Conservation (phyloP, 2,113 vertebrate species). For the Zootoca vivipara region DNA sequence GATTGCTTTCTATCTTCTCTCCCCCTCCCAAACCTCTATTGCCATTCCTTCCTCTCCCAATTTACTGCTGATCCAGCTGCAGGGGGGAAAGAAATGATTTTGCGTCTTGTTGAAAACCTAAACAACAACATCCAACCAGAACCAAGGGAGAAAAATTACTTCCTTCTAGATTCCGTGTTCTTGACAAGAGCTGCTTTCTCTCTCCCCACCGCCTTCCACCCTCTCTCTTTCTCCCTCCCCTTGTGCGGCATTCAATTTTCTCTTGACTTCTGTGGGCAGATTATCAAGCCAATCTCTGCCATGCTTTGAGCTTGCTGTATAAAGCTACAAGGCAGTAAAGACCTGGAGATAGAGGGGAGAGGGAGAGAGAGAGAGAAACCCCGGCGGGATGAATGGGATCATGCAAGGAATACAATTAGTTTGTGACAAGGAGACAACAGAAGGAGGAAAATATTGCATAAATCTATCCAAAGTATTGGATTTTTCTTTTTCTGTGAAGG, state of each 20-base stretch:
- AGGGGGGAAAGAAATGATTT: slow-evolving; percentile 53
- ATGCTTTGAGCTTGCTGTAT: slow-evolving; percentile 37
- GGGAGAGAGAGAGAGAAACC: background rate
- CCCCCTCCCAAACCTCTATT: background rate
- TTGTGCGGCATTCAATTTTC: slow-evolving; percentile 40
- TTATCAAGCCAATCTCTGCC: slow-evolving; percentile 54
- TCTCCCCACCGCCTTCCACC: background rate
- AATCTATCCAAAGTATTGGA: background rate
- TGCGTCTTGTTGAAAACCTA: slow-evolving; percentile 25
- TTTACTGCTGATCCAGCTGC: slow-evolving; percentile 69
- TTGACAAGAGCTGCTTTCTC: slow-evolving; percentile 45
- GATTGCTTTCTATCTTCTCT: slow-evolving; percentile 33
- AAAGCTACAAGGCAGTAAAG: background rate
- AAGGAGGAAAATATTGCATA: slow-evolving; percentile 37
- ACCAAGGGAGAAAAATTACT: slow-evolving; percentile 68
- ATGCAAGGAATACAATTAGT: slow-evolving; percentile 25
- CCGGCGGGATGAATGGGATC: background rate
- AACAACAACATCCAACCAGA: slow-evolving; percentile 62
- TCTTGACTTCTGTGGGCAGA: slow-evolving; percentile 42
- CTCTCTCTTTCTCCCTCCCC: background rate
- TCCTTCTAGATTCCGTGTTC: slow-evolving; percentile 56
- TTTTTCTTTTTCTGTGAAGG: fast-evolving
- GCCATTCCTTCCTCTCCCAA: slow-evolving; percentile 51
- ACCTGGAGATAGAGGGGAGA: background rate
- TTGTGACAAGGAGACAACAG: background rate